Evolutionary conservation across 1,140 invertebrate species (phyloP), one percentile per base, ranked within the genome.

Genomic region (Pseudobourletiella spinata): DNA sequence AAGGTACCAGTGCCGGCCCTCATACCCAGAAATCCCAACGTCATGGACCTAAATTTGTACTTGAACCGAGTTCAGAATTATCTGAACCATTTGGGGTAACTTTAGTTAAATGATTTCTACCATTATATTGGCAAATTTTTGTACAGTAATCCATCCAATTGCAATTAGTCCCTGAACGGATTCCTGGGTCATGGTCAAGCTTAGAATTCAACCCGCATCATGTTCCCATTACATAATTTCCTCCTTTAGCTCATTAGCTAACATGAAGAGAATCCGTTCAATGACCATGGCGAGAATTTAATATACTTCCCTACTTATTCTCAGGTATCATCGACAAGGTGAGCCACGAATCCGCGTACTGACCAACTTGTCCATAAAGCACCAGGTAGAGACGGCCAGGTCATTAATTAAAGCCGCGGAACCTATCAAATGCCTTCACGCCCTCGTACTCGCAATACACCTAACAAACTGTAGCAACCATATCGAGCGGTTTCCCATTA

Each of bases 391-490:
- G 16, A 67, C 63, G 20, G 68, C 64, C 1, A 26, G 39, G 24
- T 26, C 64, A 0, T 3, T 70, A 3, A 65, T 70, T 20, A 61
- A 61, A 61, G 61, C 61, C 32, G 61, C 58, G 15, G 57, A 66
- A 35, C 55, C 56, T 3, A 70, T 70, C 43, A 70, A 70, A 59
- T 70, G 68, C 26, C 59, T 70, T 14, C 68, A 70, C 44, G 68
- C 68, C 25, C 48, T 70, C 11, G 57, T 70, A 2, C 43, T 70
- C 1, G 48, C 48, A 2, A 64, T 67, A 35, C 48, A 70, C 26
- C 63, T 70, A 29, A 70, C 68, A 15, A 66, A 66, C 24, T 57
- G 56, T 28, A 56, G 54, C 43, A 24, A 26, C 51, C 35, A 62
- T 22, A 35, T 70, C 4, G 68, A 70, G 35, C 35, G 68, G 55